phyloP scores from a whole-genome alignment of 2,888 invertebrate species.

The Osmoderma eremita region DNA sequence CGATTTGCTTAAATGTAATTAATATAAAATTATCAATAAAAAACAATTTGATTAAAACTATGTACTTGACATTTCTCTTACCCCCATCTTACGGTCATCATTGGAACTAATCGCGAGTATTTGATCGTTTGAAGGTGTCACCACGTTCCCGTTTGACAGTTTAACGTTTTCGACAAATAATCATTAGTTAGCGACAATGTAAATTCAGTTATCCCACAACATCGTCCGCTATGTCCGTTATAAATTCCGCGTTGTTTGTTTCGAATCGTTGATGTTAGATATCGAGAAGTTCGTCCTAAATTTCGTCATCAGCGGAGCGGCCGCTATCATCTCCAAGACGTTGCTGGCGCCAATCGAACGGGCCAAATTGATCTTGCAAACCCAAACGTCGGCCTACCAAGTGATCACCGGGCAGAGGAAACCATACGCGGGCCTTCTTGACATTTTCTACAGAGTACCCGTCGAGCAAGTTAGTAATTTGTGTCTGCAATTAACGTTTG shows the following conservation, averaged over 20 bases:
- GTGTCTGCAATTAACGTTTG: neutral
- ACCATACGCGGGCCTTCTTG: constrained; percentile 44
- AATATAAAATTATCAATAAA: no score
- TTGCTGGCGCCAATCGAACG: constrained; percentile 48
- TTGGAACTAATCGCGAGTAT: no score
- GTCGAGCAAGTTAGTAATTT: constrained; percentile 45
- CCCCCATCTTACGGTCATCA: no score
- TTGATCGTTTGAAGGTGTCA: no score
- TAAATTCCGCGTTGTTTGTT: constrained; percentile 7
- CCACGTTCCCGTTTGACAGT: neutral
- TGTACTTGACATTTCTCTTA: no score
- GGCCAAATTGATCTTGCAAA: constrained; percentile 49
- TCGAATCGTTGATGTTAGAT: constrained; percentile 25
- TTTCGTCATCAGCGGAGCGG: constrained; percentile 43
- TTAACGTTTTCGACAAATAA: neutral
- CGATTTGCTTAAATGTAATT: no score
- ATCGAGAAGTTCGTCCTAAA: constrained; percentile 42
- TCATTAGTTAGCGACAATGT: constrained; percentile 2
- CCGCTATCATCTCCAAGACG: constrained; percentile 47
- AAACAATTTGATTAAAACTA: no score
- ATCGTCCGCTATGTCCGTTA: constrained; percentile 58
- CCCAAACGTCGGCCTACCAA: constrained; percentile 47
- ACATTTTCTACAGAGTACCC: constrained; percentile 45
- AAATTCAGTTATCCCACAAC: neutral
- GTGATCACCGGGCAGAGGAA: constrained; percentile 45